Conservation (phyloP, 1,140 invertebrate species). For the Drosophila subobscura region DNA sequence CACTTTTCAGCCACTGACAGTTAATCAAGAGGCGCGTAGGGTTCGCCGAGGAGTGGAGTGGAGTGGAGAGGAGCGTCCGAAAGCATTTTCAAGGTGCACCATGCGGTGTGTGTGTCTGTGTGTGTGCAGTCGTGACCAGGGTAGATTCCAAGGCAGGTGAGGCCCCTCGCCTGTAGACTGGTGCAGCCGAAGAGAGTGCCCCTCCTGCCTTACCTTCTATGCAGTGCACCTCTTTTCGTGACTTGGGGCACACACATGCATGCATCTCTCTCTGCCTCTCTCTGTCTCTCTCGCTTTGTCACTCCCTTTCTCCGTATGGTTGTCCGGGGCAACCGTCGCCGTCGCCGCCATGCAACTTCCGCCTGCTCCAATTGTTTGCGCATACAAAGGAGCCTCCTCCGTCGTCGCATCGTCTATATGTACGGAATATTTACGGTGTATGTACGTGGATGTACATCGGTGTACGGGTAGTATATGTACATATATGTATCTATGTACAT, state of each 20-base stretch:
- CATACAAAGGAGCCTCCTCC: constrained; percentile 66
- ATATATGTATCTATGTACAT: constrained; percentile 1
- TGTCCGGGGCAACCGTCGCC: constrained; percentile 43
- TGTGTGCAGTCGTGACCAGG: constrained; percentile 34
- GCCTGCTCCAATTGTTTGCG: constrained; percentile 81
- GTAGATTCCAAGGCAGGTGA: no score
- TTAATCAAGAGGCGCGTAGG: constrained; percentile 69
- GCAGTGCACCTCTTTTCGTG: no score
- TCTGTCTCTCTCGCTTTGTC: constrained; percentile 15
- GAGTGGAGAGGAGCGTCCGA: constrained; percentile 14
- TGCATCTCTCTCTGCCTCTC: not conserved
- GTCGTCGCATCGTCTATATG: constrained; percentile 55
- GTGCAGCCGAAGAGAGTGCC: not conserved
- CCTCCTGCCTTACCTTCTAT: no score
- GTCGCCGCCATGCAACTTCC: constrained; percentile 73
- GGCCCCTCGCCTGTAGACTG: no score
- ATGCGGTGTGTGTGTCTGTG: constrained; percentile 2
- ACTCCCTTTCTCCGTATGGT: constrained; percentile 25
- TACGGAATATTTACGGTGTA: not conserved
- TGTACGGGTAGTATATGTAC: constrained; percentile 4
- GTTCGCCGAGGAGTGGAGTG: constrained; percentile 6
- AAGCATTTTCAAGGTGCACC: constrained; percentile 70
- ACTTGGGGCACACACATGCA: not conserved
- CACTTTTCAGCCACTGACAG: constrained; percentile 80
- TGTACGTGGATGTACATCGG: constrained; percentile 10